phyloP scores from a whole-genome alignment of 2,888 invertebrate genomes.

The Andrena trimmerana region DNA sequence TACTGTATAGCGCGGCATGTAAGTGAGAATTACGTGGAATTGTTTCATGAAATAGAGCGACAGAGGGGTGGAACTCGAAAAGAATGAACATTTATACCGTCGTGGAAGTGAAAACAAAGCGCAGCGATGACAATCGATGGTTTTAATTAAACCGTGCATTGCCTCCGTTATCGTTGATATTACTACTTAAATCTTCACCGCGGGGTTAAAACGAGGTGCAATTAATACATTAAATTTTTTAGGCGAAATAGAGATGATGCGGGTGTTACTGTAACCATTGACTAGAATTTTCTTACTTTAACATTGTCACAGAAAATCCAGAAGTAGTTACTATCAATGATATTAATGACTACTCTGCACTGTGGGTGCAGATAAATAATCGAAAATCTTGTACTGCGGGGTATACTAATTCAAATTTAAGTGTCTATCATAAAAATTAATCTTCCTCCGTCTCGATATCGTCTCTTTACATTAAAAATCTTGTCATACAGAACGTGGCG shows the following conservation, averaged over 20 bases:
- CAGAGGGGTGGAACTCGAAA: neutral
- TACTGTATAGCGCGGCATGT: neutral
- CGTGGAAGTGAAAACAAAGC: neutral
- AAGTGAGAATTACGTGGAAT: neutral
- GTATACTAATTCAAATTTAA: slow-evolving; percentile 4
- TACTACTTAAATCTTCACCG: neutral
- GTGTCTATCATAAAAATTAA: neutral
- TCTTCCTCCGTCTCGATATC: slow-evolving; percentile 4
- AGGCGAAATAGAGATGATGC: neutral
- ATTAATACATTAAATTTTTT: neutral
- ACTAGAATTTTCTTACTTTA: neutral
- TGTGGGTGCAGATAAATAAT: slow-evolving; percentile 4
- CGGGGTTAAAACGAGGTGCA: neutral
- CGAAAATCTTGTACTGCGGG: slow-evolving; percentile 12
- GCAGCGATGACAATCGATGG: neutral
- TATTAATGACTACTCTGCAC: neutral
- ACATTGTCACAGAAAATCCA: neutral
- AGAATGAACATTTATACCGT: neutral
- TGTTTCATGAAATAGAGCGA: neutral
- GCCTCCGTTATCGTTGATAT: neutral
- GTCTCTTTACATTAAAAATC: neutral
- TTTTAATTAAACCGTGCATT: neutral
- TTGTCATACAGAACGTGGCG: too few species aligned
- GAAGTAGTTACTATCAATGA: neutral
- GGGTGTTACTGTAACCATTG: neutral